These are phyloP conservation scores for Corydoras maculifer DNA, from an alignment of 2,113 vertebrate species.

Conservation along the genomic window DNA sequence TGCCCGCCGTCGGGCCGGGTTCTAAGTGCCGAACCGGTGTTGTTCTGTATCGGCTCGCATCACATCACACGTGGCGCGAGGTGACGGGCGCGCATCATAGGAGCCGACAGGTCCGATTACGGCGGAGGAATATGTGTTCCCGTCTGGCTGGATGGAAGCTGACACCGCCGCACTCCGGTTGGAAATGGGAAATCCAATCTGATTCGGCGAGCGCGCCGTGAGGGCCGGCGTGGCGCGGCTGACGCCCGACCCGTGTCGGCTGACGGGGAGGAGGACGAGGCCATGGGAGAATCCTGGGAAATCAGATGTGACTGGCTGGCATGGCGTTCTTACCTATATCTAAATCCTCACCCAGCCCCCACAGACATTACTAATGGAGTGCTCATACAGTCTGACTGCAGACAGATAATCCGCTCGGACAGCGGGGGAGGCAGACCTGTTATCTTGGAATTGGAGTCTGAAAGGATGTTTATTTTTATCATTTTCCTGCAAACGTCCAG, in stretches of 20 bases:
- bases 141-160: slow-evolving; percentile 68
- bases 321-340: slow-evolving; percentile 31
- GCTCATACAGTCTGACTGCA: slow-evolving; percentile 42
- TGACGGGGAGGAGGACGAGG: slow-evolving; percentile 19
- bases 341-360: slow-evolving; percentile 23
- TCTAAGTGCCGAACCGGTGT: slow-evolving; percentile 87
- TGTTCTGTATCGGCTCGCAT: slow-evolving; percentile 82
- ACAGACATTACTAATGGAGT: slow-evolving; percentile 46
- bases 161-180: slow-evolving; percentile 70
- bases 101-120: slow-evolving; percentile 88
- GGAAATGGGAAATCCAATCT: slow-evolving; percentile 71
- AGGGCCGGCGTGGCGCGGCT: slow-evolving; percentile 24
- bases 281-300: slow-evolving; percentile 27
- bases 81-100: slow-evolving; percentile 87
- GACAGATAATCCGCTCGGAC: slow-evolving; percentile 43
- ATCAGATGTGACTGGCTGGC: slow-evolving; percentile 33
- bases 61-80: slow-evolving; percentile 81
- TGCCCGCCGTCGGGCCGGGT: slow-evolving; percentile 38
- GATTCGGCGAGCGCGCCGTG: slow-evolving; percentile 39
- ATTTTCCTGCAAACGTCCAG: slow-evolving; percentile 37
- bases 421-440: slow-evolving; percentile 30
- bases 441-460: slow-evolving; percentile 42
- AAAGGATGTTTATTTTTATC: slow-evolving; percentile 42
- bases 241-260: slow-evolving; percentile 25
- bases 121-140: slow-evolving; percentile 79